Conservation (phyloP, 2,113 vertebrate genomes). For the Scopus umbretta region DNA sequence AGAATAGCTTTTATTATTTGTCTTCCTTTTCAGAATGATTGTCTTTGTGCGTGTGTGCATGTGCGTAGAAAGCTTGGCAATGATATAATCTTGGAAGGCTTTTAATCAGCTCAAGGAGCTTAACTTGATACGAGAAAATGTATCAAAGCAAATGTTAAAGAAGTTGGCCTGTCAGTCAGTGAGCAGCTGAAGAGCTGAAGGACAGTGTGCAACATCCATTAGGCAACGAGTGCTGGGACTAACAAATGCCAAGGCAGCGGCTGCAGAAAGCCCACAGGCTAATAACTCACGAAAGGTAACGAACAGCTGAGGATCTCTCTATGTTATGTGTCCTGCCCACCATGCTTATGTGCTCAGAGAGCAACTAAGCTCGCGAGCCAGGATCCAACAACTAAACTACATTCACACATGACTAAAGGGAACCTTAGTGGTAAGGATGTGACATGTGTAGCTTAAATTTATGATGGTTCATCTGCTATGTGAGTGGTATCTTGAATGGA, state of each 20-base stretch:
- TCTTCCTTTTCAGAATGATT: neutral
- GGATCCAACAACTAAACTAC: neutral
- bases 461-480: slow-evolving; percentile 67
- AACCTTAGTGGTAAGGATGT: slow-evolving; percentile 60
- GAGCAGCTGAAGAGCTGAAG: slow-evolving; percentile 5
- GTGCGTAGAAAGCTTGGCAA: neutral
- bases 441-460: slow-evolving; percentile 68
- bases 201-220: neutral
- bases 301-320: neutral
- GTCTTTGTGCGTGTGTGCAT: neutral
- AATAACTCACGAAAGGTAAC: neutral
- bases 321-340: neutral
- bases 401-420: slow-evolving; percentile 61
- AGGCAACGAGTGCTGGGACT: neutral
- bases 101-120: slow-evolving; percentile 39
- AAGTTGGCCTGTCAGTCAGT: neutral
- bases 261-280: neutral
- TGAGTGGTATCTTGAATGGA: slow-evolving; percentile 71
- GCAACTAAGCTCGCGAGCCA: neutral
- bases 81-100: neutral
- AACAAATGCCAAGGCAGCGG: neutral
- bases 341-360: neutral
- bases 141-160: slow-evolving; percentile 8
- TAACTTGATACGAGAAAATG: slow-evolving; percentile 26
- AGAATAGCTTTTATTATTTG: neutral